Conservation (phyloP, 2,113 vertebrate species). For the Hemichromis elongatus region DNA sequence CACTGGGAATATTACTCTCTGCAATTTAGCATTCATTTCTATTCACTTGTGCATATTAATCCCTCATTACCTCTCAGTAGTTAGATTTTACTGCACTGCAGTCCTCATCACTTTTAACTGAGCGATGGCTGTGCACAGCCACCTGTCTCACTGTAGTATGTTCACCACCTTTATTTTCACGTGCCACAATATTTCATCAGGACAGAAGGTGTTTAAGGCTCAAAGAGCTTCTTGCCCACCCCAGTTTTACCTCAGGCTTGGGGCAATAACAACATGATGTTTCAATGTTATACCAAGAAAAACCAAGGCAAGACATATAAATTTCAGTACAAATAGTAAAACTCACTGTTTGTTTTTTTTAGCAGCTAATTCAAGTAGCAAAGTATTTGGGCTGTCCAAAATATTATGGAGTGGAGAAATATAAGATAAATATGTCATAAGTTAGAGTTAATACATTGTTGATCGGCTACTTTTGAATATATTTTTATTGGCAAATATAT, state of each 20-base stretch:
- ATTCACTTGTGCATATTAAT: neutral
- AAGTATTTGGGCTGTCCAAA: neutral
- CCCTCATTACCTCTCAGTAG: neutral
- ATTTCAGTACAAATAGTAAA: neutral
- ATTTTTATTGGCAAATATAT: neutral
- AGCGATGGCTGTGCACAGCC: neutral
- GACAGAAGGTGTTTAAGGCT: neutral
- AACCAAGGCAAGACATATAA: neutral
- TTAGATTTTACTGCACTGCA: neutral
- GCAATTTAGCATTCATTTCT: neutral
- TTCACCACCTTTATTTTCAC: neutral
- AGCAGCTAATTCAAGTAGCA: neutral
- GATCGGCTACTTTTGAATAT: neutral
- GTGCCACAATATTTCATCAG: neutral
- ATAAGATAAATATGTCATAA: neutral
- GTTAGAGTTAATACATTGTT: neutral
- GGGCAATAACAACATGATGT: neutral
- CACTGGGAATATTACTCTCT: neutral
- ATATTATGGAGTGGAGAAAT: neutral
- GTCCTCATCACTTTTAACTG: neutral
- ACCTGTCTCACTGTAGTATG: neutral
- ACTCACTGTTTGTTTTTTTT: neutral
- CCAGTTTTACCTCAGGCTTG: neutral
- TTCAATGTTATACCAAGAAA: neutral
- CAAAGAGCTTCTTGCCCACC: neutral